These are phyloP conservation scores for Conus ventricosus DNA, from an alignment of 1,140 invertebrate species.

Conservation along the genomic window DNA sequence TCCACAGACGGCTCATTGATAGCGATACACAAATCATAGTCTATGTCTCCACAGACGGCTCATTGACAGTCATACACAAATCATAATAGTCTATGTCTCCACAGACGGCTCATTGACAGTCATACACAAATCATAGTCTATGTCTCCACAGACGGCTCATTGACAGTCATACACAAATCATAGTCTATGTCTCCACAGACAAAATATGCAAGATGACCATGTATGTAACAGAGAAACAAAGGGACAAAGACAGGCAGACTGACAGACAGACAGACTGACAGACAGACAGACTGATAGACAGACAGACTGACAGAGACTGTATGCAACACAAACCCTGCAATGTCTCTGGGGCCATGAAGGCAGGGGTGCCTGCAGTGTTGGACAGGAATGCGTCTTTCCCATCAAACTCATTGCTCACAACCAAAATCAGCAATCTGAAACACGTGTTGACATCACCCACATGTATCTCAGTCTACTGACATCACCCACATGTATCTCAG, in stretches of 20 bases:
- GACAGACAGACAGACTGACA: neutral
- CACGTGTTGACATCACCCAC: neutral
- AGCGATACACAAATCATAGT: too few relatives aligned
- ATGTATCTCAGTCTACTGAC: neutral
- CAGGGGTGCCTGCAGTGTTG: slow-evolving; percentile 90
- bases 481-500: neutral
- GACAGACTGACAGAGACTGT: neutral
- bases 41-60: too few relatives aligned
- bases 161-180: too few relatives aligned
- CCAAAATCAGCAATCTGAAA: slow-evolving; percentile 95
- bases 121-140: too few relatives aligned
- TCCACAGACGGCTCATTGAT: too few relatives aligned
- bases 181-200: too few relatives aligned
- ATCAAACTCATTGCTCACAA: slow-evolving; percentile 94
- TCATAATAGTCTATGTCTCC: too few relatives aligned
- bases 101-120: too few relatives aligned
- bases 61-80: too few relatives aligned
- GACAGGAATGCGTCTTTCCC: slow-evolving; percentile 88
- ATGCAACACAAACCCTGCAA: slow-evolving; percentile 75
- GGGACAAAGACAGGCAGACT: neutral
- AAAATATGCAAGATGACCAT: too few relatives aligned
- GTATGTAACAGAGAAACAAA: too few relatives aligned
- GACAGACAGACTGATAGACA: neutral
- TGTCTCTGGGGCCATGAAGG: slow-evolving; percentile 96
- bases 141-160: too few relatives aligned